A percentile compares a stretch with the other conserved stretches of the same genome.
phyloP scores from a whole-genome alignment of 1,140 invertebrate species.

The Solenopsis fugax region DNA sequence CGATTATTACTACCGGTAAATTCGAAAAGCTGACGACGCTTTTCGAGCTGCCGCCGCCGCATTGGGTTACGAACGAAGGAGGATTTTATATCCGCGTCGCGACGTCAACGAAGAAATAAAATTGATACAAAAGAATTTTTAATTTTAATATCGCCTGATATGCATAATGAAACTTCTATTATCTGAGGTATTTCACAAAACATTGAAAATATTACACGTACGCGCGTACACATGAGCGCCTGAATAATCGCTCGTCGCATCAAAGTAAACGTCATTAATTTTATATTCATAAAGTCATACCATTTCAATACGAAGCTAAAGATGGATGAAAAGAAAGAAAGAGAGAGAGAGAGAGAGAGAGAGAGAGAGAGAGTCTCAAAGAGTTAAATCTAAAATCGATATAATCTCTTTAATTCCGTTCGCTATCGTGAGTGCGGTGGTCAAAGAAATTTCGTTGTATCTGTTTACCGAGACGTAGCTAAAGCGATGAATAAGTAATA shows the following conservation, averaged over 20 bases:
- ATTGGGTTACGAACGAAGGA: neutral
- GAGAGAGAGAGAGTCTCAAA: neutral
- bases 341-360: neutral
- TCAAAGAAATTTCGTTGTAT: constrained; percentile 41
- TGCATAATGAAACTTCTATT: neutral
- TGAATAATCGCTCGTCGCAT: neutral
- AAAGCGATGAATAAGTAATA: constrained; percentile 44
- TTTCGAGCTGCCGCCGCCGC: neutral
- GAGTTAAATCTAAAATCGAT: constrained; percentile 16
- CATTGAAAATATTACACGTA: neutral
- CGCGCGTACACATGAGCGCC: too few species aligned
- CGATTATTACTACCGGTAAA: constrained; percentile 35
- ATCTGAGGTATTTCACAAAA: neutral
- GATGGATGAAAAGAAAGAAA: neutral
- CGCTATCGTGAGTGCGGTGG: neutral
- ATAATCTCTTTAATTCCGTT: constrained; percentile 24
- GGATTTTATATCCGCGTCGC: neutral
- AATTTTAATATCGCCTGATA: neutral
- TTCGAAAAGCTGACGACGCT: constrained; percentile 25
- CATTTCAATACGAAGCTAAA: neutral
- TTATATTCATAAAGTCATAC: neutral
- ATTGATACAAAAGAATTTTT: neutral
- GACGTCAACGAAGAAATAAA: neutral
- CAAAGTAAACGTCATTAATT: constrained; percentile 14
- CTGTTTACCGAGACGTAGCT: constrained; percentile 18